phyloP scores from a whole-genome alignment of 2,113 vertebrate genomes.

The Camelus bactrianus region DNA sequence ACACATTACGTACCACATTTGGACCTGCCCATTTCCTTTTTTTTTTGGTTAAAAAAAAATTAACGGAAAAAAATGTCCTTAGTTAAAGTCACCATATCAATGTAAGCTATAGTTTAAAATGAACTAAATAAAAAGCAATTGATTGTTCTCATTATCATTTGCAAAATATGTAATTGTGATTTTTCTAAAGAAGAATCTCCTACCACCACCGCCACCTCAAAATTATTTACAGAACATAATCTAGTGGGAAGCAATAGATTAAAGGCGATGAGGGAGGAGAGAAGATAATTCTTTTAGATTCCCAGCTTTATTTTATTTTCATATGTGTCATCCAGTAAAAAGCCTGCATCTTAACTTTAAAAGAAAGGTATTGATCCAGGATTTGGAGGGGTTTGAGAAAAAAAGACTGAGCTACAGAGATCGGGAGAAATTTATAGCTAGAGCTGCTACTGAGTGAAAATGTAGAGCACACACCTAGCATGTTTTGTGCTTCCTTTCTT shows the following conservation, averaged over 20 bases:
- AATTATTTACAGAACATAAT: not conserved
- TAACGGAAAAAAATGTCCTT: not conserved
- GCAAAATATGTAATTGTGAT: not conserved
- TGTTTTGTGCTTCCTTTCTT: conserved; percentile 67
- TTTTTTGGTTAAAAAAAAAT: not conserved
- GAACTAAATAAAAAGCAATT: conserved; percentile 29
- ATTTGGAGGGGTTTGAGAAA: not conserved
- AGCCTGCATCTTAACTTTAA: conserved; percentile 64
- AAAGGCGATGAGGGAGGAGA: not conserved
- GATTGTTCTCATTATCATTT: conserved; percentile 21
- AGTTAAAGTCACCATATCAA: not conserved
- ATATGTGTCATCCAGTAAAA: conserved; percentile 70
- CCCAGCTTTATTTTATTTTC: not conserved
- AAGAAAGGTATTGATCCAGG: conserved; percentile 57
- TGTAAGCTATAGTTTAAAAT: conserved; percentile 16
- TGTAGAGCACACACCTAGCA: conserved; percentile 33
- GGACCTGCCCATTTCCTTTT: conserved; percentile 1
- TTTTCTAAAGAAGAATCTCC: conserved; percentile 46
- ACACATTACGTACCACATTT: conserved; percentile 7
- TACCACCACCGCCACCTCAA: not conserved
- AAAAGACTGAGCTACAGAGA: conserved; percentile 13
- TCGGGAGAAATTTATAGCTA: conserved; percentile 73
- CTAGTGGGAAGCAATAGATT: not conserved
- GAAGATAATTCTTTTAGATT: not conserved
- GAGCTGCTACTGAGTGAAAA: conserved; percentile 60